Percentiles rank a stretch among this genome's conserved stretches.
Evolutionary conservation across 2,113 vertebrate species (phyloP).

Genomic region (Catharus minimus): DNA sequence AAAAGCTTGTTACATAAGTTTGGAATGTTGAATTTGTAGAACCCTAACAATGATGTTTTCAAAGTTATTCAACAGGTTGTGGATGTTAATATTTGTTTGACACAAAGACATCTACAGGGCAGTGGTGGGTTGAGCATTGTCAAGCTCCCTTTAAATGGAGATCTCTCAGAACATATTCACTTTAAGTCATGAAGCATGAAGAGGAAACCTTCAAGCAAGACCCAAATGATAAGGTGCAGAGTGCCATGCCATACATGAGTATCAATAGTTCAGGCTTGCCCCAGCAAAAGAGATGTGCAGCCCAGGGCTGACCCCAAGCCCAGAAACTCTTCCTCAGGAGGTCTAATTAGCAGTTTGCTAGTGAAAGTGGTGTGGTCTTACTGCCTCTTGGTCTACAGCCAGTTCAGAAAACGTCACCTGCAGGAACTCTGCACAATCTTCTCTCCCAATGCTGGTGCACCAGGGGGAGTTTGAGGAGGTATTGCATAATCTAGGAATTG

Average conservation of each 20-base stretch:
- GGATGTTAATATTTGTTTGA: background rate
- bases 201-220: background rate
- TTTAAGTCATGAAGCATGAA: background rate
- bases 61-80: background rate
- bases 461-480: background rate
- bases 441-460: background rate
- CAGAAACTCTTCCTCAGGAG: background rate
- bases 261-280: background rate
- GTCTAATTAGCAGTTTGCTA: background rate
- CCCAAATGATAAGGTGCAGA: background rate
- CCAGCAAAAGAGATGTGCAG: background rate
- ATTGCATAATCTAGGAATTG: background rate
- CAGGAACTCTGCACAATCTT: background rate
- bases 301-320: background rate
- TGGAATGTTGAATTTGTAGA: background rate
- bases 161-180: background rate
- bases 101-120: background rate
- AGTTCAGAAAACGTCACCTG: background rate
- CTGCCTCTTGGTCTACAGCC: background rate
- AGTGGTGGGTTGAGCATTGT: background rate
- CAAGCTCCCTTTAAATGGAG: background rate
- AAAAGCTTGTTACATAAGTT: background rate
- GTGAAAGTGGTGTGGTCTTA: background rate
- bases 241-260: rapidly evolving
- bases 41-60: background rate